Evolutionary conservation across 2,113 vertebrate species (phyloP), one percentile per base, ranked within the genome.

Genomic region (Perognathus longimembris): DNA sequence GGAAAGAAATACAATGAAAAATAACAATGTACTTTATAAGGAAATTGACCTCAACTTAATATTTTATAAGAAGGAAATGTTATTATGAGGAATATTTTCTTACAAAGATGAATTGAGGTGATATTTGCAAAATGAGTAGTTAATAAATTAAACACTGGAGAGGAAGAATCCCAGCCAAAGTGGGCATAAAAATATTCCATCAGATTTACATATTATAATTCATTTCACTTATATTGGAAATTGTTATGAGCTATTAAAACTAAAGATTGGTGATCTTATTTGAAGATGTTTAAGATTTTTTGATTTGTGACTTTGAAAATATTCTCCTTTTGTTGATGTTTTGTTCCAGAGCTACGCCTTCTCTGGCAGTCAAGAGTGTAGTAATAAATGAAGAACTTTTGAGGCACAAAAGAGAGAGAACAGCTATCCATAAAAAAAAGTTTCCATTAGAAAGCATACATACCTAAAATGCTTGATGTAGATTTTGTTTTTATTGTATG

Each of bases 321-420:
- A 54, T 1, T n/a, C 3, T 22, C 18, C 57, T 45, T n/a, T 67
- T 34, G 34, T 50, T 6, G 26, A 36, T 3, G 34, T 45, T 45
- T 18, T 54, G 2, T 3, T 4, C 6, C 21, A 10, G 12, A 5
- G 6, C 21, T 2, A 75, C 40, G 30, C 17, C 8, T 82, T 69
- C 11, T 69, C 4, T 86, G 24, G 10, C 4, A 21, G 32, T 88
- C 22, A 54, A 3, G 14, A n/a, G 3, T 7, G 18, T n/a, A 9
- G 2, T 32, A 67, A 70, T 90, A 36, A 45, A 6, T 32, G 38
- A 2, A 26, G n/a, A 63, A 42, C 11, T 69, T 21, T 40, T 34
- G 11, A 66, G 64, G 0, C 74, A 42, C 5, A 50, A 0, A 2
- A 1, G 45, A 34, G 20, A 71, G 3, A 59, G 1, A 10, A 69